Evolutionary conservation across 1,140 invertebrate species (phyloP).

Genomic region (Apis dorsata): DNA sequence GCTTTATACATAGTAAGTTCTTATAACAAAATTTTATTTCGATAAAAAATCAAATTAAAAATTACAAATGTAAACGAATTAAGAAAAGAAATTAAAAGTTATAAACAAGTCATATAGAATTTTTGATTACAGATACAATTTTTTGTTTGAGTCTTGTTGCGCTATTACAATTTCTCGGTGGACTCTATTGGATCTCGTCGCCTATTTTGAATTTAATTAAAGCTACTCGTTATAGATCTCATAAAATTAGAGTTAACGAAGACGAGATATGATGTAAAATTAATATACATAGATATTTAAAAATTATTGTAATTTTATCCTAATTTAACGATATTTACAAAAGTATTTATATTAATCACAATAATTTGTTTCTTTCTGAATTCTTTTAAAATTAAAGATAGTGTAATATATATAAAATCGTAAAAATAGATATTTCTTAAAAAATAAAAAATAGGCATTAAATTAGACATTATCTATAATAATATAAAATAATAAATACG

Average conservation of each 20-base stretch:
- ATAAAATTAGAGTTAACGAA: not conserved
- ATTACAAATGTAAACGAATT: constrained; percentile 4
- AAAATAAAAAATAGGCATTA: constrained; percentile 40
- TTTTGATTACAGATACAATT: constrained; percentile 42
- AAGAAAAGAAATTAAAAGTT: no score
- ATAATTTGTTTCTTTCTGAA: constrained; percentile 21
- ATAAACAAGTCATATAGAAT: not conserved
- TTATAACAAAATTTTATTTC: constrained; percentile 36
- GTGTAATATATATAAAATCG: constrained; percentile 33
- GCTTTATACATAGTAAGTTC: constrained; percentile 47
- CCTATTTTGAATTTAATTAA: constrained; percentile 36
- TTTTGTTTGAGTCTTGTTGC: constrained; percentile 37
- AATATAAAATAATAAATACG: constrained; percentile 40
- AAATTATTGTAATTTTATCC: constrained; percentile 6
- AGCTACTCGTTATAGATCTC: not conserved
- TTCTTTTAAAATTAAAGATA: constrained; percentile 38
- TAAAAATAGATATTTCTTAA: constrained; percentile 43
- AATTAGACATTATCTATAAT: not conserved
- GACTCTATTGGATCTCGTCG: constrained; percentile 46
- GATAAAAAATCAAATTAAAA: constrained; percentile 3
- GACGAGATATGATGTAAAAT: not conserved
- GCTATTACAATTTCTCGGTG: constrained; percentile 54
- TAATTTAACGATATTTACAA: constrained; percentile 41
- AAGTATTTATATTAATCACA: constrained; percentile 38
- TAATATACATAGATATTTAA: not conserved